phyloP scores from a whole-genome alignment of 1,140 invertebrate genomes.

The Araneus ventricosus region DNA sequence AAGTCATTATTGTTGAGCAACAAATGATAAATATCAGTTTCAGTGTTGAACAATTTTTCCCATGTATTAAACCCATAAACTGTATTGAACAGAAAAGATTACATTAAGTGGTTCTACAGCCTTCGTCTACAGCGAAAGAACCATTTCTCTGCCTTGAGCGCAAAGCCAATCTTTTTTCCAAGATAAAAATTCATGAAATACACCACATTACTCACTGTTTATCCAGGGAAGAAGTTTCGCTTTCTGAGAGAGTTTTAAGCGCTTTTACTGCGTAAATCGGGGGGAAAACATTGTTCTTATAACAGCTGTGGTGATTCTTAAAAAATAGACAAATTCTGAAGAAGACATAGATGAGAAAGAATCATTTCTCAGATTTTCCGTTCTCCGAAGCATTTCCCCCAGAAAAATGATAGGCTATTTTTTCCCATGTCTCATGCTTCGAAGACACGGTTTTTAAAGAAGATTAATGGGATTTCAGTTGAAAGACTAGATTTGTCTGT shows the following conservation, averaged over 20 bases:
- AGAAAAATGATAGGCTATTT: not conserved
- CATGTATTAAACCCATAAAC: not conserved
- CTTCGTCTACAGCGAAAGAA: not conserved
- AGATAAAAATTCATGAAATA: conserved; percentile 10
- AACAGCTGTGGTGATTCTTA: not conserved
- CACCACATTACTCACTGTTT: conserved; percentile 7
- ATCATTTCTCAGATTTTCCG: not conserved
- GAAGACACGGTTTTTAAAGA: not conserved
- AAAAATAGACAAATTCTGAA: conserved; percentile 5
- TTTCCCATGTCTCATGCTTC: not conserved
- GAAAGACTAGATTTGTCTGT: too few species aligned
- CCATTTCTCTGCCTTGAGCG: not conserved
- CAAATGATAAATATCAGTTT: too few species aligned
- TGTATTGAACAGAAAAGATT: not conserved
- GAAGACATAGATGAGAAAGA: not conserved
- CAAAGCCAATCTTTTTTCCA: not conserved
- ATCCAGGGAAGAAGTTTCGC: not conserved
- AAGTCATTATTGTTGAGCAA: too few species aligned
- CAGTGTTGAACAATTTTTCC: not conserved
- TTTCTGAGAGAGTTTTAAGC: not conserved
- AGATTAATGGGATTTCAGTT: not conserved
- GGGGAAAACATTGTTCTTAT: not conserved
- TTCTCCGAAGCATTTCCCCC: not conserved
- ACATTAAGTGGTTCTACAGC: not conserved
- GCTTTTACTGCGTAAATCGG: not conserved